Evolutionary conservation across 37 sponge, comb jelly and placozoan genomes (phyloP).

Genomic region (Corticium candelabrum): DNA sequence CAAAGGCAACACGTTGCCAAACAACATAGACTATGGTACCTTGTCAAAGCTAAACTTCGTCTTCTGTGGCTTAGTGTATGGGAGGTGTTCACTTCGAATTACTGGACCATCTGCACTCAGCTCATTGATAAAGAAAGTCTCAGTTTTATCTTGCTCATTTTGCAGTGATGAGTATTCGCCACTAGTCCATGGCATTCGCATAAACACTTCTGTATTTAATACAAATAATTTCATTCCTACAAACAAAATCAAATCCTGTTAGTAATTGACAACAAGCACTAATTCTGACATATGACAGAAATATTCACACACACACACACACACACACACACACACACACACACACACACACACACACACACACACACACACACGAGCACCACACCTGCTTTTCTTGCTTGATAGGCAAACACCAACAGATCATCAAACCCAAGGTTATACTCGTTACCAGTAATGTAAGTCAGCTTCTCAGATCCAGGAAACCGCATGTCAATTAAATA

Average conservation of each 20-base stretch:
- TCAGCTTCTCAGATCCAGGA: conserved; percentile 25
- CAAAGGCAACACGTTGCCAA: too few relatives aligned
- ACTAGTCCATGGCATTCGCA: conserved; percentile 28
- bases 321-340: conserved; percentile 14
- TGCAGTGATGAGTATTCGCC: conserved; percentile 16
- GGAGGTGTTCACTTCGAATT: background rate
- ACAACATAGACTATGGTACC: background rate
- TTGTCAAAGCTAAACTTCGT: conserved; percentile 21
- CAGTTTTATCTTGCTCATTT: conserved; percentile 14
- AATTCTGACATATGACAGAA: background rate
- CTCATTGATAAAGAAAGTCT: background rate
- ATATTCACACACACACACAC: background rate
- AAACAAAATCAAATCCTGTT: too few relatives aligned
- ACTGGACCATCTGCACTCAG: conserved; percentile 18
- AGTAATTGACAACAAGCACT: too few relatives aligned
- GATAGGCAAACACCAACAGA: conserved; percentile 63
- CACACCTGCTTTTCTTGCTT: conserved; percentile 48
- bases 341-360: conserved; percentile 13
- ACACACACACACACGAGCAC: background rate
- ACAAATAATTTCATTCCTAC: conserved; percentile 61
- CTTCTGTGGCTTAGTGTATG: background rate
- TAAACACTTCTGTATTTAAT: conserved; percentile 45
- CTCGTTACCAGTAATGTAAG: conserved; percentile 46
- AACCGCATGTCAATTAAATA: conserved; percentile 61
- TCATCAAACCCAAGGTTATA: conserved; percentile 69